These are phyloP conservation scores for Tragelaphus strepsiceros DNA, from an alignment of 2,113 vertebrate genomes.

Conservation along the genomic window DNA sequence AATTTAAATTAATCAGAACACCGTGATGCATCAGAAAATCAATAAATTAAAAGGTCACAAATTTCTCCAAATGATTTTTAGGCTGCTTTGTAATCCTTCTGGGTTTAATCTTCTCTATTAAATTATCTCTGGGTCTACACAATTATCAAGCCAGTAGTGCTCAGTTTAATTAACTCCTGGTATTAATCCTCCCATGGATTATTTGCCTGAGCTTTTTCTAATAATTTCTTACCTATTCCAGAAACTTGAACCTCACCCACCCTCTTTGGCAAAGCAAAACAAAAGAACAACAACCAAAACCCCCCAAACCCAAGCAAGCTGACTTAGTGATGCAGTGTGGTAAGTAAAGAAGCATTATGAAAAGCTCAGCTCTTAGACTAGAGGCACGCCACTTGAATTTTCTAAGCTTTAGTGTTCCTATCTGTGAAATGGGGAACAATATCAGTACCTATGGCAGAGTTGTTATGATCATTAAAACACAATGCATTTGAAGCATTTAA, in stretches of 20 bases:
- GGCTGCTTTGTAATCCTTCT: slow-evolving; percentile 40
- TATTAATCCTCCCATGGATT: slow-evolving; percentile 20
- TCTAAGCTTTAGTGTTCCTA: neutral
- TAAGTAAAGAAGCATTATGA: neutral
- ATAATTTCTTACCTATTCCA: neutral
- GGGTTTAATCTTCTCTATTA: slow-evolving; percentile 58
- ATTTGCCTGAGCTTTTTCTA: slow-evolving; percentile 15
- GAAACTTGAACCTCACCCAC: neutral
- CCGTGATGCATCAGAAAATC: slow-evolving; percentile 48
- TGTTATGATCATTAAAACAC: neutral
- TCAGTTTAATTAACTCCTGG: slow-evolving; percentile 50
- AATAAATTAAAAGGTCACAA: slow-evolving; percentile 66
- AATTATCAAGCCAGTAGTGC: slow-evolving; percentile 52
- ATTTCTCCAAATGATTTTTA: slow-evolving; percentile 65
- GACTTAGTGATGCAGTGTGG: neutral
- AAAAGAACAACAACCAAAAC: neutral
- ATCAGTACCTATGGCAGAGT: neutral
- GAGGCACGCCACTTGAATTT: neutral
- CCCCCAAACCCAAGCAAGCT: neutral
- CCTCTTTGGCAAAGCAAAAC: neutral
- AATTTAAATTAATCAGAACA: slow-evolving; percentile 57
- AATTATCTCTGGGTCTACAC: slow-evolving; percentile 39
- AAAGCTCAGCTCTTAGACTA: neutral
- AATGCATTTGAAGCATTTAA: neutral
- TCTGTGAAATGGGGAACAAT: neutral